Base-by-base conservation (phyloP, 1,140 invertebrate genomes). In the Stegodyphus mimosarum region DNA sequence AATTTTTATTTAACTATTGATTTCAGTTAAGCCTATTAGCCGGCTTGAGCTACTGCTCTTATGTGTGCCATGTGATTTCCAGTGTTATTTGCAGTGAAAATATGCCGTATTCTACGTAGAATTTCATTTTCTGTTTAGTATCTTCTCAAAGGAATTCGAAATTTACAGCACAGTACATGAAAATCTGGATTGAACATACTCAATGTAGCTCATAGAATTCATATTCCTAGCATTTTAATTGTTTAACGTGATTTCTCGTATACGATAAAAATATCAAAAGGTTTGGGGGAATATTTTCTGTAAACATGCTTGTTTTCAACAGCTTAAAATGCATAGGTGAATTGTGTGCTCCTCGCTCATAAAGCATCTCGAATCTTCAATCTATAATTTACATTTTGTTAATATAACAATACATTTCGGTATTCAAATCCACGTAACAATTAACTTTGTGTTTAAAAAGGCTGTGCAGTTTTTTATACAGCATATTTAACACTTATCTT, bases 21-120 rank as follows among this genome's bases (percentile, higher is more conserved):
- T 83, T 83, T 33, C 48, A n/a, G 48, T 66, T 83, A 83, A 74
- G 79, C 79, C 71, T 83, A 83, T 52, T 18, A 67, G 70, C 69
- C 63, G 55, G 50, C 13, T 64, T 48, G 7, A 51, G 49, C 9
- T 18, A 73, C 70, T 74, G 55, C 50, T 64, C 18, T 53, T 71
- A 13, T 17, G 11, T 75, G 75, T 77, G 79, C 70, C 79, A 83
- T 83, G 79, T 83, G 79, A 74, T 83, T 81, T 71, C 18, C 9
- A n/a, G 13, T 48, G 49, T 6, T 15, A 33, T 63, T 63, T 63
- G 15, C 17, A 49, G 15, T n/a, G 6, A 48, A 63, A 33, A 7
- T 69, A 10, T 33, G 55, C 55, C 55, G 9, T 10, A 5, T 5
- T 60, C 55, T 2, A 60, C 5, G 9, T 9, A 9, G 9, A 60